Evolutionary conservation across 2,113 vertebrate species (phyloP).

Genomic region (Cyanistes caeruleus): DNA sequence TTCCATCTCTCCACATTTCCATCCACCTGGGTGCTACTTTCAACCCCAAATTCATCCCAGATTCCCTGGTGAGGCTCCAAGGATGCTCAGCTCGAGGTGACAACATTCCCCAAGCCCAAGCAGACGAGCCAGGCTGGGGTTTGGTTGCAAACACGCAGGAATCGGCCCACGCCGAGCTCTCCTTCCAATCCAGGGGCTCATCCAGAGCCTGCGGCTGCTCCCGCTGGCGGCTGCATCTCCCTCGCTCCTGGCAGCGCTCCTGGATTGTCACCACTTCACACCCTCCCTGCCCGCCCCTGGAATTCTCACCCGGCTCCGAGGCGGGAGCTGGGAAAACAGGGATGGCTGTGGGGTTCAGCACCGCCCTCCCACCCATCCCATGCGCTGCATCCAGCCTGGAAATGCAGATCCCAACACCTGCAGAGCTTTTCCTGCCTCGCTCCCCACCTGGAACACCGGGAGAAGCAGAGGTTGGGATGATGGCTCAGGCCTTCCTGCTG

Average conservation of each 20-base stretch:
- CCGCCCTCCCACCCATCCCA: background rate
- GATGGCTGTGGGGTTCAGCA: fast-evolving
- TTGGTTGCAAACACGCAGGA: fast-evolving
- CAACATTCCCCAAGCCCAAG: fast-evolving
- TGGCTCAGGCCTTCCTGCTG: fast-evolving
- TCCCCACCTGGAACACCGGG: background rate
- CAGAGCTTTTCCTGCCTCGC: background rate
- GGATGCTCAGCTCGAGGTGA: fast-evolving
- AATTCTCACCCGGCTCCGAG: background rate
- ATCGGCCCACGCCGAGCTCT: background rate
- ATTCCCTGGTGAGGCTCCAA: background rate
- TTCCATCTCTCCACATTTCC: background rate
- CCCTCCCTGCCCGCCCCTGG: background rate
- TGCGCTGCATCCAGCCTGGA: fast-evolving
- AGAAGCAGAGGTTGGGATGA: fast-evolving
- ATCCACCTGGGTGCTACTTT: background rate
- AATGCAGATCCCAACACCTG: background rate
- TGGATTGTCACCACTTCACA: background rate
- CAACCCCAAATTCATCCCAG: fast-evolving
- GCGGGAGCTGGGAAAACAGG: background rate
- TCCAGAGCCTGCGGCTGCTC: background rate
- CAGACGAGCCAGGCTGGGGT: fast-evolving
- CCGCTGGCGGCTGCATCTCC: background rate
- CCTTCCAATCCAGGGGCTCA: background rate
- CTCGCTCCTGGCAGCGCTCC: background rate